These are phyloP conservation scores for Eremophila alpestris DNA, from an alignment of 2,797 vertebrate genomes.

Conservation along the genomic window DNA sequence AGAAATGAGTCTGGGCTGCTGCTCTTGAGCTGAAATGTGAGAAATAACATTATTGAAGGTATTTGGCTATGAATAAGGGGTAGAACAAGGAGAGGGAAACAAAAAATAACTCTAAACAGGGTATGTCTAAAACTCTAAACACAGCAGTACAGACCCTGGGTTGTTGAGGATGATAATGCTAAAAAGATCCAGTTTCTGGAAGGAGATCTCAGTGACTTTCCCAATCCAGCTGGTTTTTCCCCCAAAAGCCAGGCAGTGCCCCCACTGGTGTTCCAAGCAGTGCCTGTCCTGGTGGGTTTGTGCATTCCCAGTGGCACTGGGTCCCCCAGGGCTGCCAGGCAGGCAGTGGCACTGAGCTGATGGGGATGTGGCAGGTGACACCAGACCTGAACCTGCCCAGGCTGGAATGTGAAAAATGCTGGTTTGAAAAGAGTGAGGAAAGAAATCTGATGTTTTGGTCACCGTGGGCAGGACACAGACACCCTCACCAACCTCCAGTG, in stretches of 20 bases:
- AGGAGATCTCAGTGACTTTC: rapidly evolving
- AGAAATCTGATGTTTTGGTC: not conserved
- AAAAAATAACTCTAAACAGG: not conserved
- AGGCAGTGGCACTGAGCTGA: rapidly evolving
- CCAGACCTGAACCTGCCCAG: not conserved
- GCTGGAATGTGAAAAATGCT: not conserved
- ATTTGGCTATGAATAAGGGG: not conserved
- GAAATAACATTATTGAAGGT: not conserved
- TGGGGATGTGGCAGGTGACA: not conserved
- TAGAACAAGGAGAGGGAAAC: rapidly evolving
- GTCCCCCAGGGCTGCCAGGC: not conserved
- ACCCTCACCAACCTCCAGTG: not conserved
- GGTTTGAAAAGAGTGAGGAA: rapidly evolving
- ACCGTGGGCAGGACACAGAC: not conserved
- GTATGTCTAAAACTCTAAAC: too few species aligned
- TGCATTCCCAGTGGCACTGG: not conserved
- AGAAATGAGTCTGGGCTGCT: not conserved
- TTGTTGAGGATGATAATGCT: not conserved
- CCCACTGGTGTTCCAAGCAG: rapidly evolving
- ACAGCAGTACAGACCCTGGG: not conserved
- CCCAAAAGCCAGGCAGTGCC: rapidly evolving
- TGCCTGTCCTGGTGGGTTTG: rapidly evolving
- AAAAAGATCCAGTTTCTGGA: not conserved
- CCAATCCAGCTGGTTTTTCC: not conserved
- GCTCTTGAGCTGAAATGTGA: not conserved